Conservation (phyloP, 1,140 invertebrate species). For the Bombus cullumanus region DNA sequence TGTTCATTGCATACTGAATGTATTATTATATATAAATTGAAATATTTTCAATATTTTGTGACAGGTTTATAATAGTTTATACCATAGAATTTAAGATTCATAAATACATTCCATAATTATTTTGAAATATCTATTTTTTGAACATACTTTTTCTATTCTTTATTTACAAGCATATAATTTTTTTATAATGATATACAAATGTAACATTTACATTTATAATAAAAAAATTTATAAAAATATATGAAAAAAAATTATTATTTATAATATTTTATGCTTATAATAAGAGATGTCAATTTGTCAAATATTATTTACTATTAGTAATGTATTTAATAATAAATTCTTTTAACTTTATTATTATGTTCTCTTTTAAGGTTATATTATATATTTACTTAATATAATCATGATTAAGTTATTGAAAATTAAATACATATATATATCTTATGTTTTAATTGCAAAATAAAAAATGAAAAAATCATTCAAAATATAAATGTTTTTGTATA, state of each 20-base stretch:
- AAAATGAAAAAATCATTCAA: neutral
- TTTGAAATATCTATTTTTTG: neutral
- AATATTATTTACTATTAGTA: slow-evolving; percentile 33
- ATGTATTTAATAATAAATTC: slow-evolving; percentile 6
- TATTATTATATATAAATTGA: neutral
- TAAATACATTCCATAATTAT: slow-evolving; percentile 26
- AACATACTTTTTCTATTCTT: neutral
- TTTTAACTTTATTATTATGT: neutral
- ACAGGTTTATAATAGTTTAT: neutral
- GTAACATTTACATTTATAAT: slow-evolving; percentile 14
- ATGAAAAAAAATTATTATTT: neutral
- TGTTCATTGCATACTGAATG: neutral
- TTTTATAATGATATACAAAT: slow-evolving; percentile 12
- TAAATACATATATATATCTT: neutral
- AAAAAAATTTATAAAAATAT: too few relatives aligned
- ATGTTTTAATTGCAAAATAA: neutral
- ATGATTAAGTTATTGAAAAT: neutral
- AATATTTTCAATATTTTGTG: neutral
- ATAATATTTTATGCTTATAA: slow-evolving; percentile 24
- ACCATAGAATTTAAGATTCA: neutral
- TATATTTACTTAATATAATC: neutral
- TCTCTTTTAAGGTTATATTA: neutral
- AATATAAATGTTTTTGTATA: slow-evolving; percentile 5
- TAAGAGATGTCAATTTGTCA: neutral
- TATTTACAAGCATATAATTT: neutral